These are phyloP conservation scores for Helostoma temminkii DNA, from an alignment of 2,797 vertebrate genomes.

Conservation along the genomic window DNA sequence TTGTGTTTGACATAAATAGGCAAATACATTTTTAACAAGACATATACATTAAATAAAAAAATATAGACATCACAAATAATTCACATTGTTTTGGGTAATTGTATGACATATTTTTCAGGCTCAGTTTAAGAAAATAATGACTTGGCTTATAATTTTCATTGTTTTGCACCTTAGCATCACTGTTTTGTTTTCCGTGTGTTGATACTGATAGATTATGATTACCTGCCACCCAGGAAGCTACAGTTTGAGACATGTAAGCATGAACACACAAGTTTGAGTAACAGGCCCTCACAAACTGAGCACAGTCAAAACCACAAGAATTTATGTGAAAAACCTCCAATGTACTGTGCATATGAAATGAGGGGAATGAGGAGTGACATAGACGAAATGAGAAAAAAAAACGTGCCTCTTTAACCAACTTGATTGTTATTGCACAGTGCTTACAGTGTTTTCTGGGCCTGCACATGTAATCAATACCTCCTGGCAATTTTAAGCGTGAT, in stretches of 20 bases:
- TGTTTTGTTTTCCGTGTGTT: background rate
- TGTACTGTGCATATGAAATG: slow-evolving; percentile 26
- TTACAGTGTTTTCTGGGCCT: slow-evolving; percentile 74
- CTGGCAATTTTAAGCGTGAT: slow-evolving; percentile 83
- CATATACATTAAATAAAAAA: background rate
- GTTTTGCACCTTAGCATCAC: background rate
- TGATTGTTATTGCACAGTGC: slow-evolving; percentile 76
- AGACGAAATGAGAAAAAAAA: slow-evolving; percentile 28
- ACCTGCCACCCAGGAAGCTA: background rate
- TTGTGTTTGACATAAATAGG: background rate
- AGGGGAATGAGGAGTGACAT: slow-evolving; percentile 28
- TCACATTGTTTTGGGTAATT: too few relatives aligned
- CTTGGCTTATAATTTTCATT: background rate
- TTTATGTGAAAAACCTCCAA: background rate
- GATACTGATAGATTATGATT: background rate
- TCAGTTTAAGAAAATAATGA: background rate
- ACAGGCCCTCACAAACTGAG: background rate
- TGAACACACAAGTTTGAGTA: too few relatives aligned
- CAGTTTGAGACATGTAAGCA: background rate
- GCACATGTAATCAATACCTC: slow-evolving; percentile 78
- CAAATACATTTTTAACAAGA: background rate
- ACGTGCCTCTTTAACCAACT: slow-evolving; percentile 58
- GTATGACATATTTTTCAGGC: too few relatives aligned
- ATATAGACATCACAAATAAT: background rate
- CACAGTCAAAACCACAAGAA: background rate